These are phyloP conservation scores for Hydrotaea cyrtoneurina DNA, from an alignment of 2,888 invertebrate species.

Conservation along the genomic window DNA sequence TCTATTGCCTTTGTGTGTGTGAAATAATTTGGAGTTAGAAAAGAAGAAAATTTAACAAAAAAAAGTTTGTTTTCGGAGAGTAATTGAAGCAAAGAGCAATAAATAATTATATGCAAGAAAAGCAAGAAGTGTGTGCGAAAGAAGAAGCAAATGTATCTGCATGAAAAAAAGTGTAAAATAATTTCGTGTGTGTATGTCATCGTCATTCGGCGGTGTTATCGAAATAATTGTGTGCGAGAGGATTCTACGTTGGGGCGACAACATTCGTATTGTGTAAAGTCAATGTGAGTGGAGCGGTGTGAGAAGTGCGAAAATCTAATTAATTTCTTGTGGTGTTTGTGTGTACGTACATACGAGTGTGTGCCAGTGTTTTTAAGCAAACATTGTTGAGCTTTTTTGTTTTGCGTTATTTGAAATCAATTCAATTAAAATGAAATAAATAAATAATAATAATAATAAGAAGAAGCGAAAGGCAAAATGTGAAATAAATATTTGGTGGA, in stretches of 20 bases:
- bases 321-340: slow-evolving; percentile 61
- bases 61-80: not conserved
- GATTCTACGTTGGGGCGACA: slow-evolving; percentile 33
- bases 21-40: slow-evolving; percentile 1
- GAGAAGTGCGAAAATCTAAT: slow-evolving; percentile 64
- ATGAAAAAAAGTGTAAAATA: slow-evolving; percentile 18
- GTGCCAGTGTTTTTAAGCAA: slow-evolving; percentile 39
- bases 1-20: slow-evolving; percentile 33
- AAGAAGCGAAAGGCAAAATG: slow-evolving; percentile 17
- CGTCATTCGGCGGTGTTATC: not conserved
- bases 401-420: slow-evolving; percentile 26
- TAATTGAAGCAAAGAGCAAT: not conserved
- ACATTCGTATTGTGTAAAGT: slow-evolving; percentile 35
- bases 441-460: slow-evolving; percentile 33
- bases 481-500: not conserved
- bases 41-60: slow-evolving; percentile 32
- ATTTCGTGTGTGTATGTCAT: slow-evolving; percentile 4
- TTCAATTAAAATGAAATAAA: slow-evolving; percentile 31
- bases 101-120: not conserved
- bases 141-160: not conserved
- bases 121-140: not conserved
- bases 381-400: slow-evolving; percentile 21
- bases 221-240: slow-evolving; percentile 40
- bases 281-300: slow-evolving; percentile 34
- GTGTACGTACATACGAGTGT: slow-evolving; percentile 14